These are phyloP conservation scores for Enhydra lutris DNA, from an alignment of 2,113 vertebrate species.

Conservation along the genomic window DNA sequence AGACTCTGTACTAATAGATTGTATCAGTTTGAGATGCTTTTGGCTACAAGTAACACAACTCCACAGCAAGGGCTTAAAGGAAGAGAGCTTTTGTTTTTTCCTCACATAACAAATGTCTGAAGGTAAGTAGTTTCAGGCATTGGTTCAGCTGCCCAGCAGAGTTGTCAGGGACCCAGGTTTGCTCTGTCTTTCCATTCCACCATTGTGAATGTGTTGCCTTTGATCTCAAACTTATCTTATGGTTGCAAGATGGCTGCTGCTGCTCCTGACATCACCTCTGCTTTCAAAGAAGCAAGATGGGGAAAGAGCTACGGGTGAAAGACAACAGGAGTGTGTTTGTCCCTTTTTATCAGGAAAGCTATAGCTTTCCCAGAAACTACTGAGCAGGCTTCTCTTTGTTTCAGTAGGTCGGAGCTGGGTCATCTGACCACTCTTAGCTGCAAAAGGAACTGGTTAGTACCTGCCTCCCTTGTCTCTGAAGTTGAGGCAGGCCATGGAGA, in stretches of 20 bases:
- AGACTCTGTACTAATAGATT: not conserved
- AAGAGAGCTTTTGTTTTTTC: not conserved
- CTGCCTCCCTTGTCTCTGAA: not conserved
- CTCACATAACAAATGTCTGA: not conserved
- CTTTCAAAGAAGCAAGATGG: not conserved
- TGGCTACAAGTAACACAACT: not conserved
- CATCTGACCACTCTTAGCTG: not conserved
- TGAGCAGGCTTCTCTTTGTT: not conserved
- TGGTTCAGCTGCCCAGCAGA: not conserved
- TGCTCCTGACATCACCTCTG: not conserved
- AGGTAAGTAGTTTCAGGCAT: not conserved
- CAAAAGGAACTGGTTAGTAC: not conserved
- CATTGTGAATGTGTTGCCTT: not conserved
- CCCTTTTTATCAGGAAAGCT: not conserved
- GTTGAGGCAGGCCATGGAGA: not conserved
- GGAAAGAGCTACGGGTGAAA: not conserved
- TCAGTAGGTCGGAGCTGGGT: not conserved
- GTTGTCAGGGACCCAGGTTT: not conserved
- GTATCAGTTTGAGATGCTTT: not conserved
- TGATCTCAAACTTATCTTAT: not conserved
- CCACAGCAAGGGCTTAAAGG: not conserved
- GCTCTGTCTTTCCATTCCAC: not conserved
- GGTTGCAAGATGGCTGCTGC: not conserved
- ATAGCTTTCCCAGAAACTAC: not conserved
- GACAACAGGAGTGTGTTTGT: not conserved